Evolutionary conservation across 1,140 invertebrate species (phyloP).

Genomic region (Amyelois transitella): DNA sequence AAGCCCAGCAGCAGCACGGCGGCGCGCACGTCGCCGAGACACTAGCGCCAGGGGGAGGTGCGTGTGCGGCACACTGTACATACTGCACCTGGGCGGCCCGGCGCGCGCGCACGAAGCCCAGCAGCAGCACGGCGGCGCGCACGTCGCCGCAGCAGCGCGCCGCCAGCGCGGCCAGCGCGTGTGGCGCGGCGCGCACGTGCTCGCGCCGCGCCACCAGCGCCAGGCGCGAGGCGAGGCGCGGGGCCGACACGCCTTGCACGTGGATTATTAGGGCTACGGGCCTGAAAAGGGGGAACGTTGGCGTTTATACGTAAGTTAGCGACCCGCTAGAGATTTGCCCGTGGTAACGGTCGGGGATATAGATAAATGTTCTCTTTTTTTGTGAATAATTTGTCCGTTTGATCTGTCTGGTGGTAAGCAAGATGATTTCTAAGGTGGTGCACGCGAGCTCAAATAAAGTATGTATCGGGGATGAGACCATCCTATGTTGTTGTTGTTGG

Average conservation of each 20-base stretch:
- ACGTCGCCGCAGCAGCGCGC: constrained; percentile 44
- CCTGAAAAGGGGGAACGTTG: too few species aligned
- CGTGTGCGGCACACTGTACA: constrained; percentile 5
- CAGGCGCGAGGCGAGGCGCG: constrained; percentile 24
- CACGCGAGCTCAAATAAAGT: too few species aligned
- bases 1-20: constrained; percentile 48
- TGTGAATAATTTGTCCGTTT: too few species aligned
- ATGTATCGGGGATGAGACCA: too few species aligned
- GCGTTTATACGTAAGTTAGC: too few species aligned
- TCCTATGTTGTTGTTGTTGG: too few species aligned
- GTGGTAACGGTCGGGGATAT: too few species aligned
- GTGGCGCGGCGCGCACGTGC: constrained; percentile 19
- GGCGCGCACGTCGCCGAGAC: constrained; percentile 40
- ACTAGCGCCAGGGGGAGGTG: constrained; percentile 25
- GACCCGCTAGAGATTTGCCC: too few species aligned
- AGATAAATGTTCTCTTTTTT: too few species aligned
- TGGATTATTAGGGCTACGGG: constrained; percentile 84
- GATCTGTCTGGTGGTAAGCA: too few species aligned
- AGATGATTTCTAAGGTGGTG: too few species aligned
- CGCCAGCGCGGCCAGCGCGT: constrained; percentile 34
- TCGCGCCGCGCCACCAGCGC: constrained; percentile 20
- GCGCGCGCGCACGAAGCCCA: constrained; percentile 35
- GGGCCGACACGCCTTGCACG: constrained; percentile 26
- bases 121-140: constrained; percentile 41
- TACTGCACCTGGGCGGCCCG: constrained; percentile 9